Evolutionary conservation across 1,140 invertebrate genomes (phyloP).

Genomic region (Euura saliciscinereae): DNA sequence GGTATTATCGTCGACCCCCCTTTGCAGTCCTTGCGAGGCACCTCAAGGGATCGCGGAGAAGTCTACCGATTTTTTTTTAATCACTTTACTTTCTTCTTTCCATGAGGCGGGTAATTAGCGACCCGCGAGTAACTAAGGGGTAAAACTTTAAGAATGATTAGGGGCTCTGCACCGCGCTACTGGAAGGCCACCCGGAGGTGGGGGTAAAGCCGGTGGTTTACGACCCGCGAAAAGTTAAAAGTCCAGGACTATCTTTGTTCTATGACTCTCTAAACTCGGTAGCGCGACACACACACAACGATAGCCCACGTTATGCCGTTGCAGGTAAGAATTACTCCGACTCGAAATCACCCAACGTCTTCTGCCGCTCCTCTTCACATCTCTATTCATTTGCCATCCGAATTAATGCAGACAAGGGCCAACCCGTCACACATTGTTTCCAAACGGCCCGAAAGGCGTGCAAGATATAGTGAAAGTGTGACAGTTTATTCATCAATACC

Average conservation of each 20-base stretch:
- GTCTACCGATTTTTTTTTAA: slow-evolving; percentile 32
- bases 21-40: not conserved
- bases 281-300: not conserved
- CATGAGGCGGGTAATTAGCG: slow-evolving; percentile 12
- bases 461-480: no score
- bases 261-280: not conserved
- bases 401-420: no score
- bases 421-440: no score
- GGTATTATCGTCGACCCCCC: not conserved
- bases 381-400: not conserved
- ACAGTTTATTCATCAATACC: no score
- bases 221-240: slow-evolving; percentile 29
- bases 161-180: slow-evolving; percentile 18
- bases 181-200: slow-evolving; percentile 14
- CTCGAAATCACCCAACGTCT: not conserved
- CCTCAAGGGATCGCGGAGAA: not conserved
- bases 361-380: not conserved
- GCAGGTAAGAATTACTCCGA: not conserved
- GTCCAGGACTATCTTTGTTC: not conserved
- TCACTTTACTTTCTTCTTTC: slow-evolving; percentile 28
- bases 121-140: slow-evolving; percentile 40
- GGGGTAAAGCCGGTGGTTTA: slow-evolving; percentile 19
- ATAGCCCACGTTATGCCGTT: not conserved
- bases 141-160: slow-evolving; percentile 46
- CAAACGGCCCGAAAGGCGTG: no score